Evolutionary conservation across 2,888 invertebrate species (phyloP).

Genomic region (Myopa tessellatipennis): DNA sequence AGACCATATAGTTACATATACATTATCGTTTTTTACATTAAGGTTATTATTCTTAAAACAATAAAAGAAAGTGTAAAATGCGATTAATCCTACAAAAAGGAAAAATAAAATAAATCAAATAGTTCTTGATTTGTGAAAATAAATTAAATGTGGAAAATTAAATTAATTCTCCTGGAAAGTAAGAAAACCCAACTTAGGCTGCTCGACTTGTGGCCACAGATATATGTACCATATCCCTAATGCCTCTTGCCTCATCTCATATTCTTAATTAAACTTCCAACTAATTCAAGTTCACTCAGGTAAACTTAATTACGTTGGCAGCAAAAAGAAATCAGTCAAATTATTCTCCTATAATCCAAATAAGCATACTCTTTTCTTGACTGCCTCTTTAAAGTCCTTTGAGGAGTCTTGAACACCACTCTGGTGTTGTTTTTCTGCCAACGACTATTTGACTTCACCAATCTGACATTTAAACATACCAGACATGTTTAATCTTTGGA

Average conservation of each 20-base stretch:
- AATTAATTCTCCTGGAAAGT: no score
- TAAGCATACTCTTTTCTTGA: background rate
- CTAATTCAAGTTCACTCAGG: slow-evolving; percentile 22
- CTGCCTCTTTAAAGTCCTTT: background rate
- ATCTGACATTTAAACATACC: background rate
- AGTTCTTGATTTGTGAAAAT: no score
- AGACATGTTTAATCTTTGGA: no score
- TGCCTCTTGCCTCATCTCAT: background rate
- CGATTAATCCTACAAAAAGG: no score
- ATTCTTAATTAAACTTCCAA: slow-evolving; percentile 12
- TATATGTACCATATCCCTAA: background rate
- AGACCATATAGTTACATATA: no score
- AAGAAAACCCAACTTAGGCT: no score
- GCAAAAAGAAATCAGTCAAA: background rate
- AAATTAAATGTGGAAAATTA: no score
- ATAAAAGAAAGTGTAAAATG: no score
- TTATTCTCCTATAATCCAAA: background rate
- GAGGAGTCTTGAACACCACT: background rate
- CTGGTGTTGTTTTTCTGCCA: background rate
- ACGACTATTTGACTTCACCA: background rate
- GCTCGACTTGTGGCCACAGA: no score
- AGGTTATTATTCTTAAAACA: no score
- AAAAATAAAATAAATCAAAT: no score
- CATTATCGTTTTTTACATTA: no score
- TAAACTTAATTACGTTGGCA: background rate